Percentiles rank a stretch among this genome's conserved stretches.
Conservation (phyloP, 2,113 vertebrate species). For the Motacilla tschutschensis region DNA sequence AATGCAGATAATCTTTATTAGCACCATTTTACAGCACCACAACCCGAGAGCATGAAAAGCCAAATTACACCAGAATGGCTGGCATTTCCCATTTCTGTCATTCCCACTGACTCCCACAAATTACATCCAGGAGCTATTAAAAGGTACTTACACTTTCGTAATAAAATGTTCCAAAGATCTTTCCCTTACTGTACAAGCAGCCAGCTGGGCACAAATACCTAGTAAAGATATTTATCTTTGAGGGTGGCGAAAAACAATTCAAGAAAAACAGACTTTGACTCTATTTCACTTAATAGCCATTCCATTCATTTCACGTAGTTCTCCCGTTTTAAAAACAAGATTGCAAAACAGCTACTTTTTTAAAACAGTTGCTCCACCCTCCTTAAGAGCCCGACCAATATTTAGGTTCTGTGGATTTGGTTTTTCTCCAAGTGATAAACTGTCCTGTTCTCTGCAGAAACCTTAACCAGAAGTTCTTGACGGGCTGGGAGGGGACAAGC, state of each 20-base stretch:
- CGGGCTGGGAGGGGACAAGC: not conserved
- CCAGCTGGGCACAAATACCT: constrained; percentile 92
- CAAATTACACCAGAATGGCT: not conserved
- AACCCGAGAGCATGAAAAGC: rapidly evolving
- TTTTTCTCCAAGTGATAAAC: constrained; percentile 62
- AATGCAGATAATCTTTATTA: constrained; percentile 15
- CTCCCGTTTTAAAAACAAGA: constrained; percentile 1
- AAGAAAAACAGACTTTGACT: constrained; percentile 33
- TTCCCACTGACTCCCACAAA: not conserved
- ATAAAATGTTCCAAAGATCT: constrained; percentile 87
- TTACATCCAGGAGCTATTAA: not conserved
- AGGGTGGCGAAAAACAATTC: not conserved
- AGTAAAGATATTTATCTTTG: not conserved
- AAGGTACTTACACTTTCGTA: constrained; percentile 90
- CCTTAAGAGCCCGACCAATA: constrained; percentile 20
- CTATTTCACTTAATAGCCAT: not conserved
- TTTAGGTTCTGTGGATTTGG: constrained; percentile 55
- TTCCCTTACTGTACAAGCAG: constrained; percentile 80
- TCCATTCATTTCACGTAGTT: constrained; percentile 47
- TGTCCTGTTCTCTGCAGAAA: constrained; percentile 44
- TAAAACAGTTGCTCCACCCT: constrained; percentile 23
- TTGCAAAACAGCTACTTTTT: not conserved
- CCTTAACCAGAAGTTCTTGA: constrained; percentile 14
- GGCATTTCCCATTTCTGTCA: not conserved
- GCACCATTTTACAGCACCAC: not conserved